Conservation (phyloP, 1,140 invertebrate genomes). For the Mercenaria mercenaria region DNA sequence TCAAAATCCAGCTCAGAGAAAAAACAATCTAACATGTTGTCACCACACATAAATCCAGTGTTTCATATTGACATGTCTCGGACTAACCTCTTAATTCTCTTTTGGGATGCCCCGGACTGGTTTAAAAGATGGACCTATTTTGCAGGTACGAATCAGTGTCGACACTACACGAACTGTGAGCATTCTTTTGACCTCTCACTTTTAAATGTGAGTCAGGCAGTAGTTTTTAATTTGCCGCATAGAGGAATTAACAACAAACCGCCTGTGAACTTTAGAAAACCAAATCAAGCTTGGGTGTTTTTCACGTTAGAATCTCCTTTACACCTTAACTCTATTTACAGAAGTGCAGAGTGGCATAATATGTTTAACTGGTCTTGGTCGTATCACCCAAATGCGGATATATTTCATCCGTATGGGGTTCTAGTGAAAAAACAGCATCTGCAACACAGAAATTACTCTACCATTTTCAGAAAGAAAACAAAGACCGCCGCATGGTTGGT, state of each 20-base stretch:
- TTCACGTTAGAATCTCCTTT: constrained; percentile 36
- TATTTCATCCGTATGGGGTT: constrained; percentile 46
- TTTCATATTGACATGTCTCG: neutral
- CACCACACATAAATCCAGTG: constrained; percentile 17
- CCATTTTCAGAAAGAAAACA: constrained; percentile 66
- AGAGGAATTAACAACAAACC: neutral
- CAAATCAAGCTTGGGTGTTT: constrained; percentile 58
- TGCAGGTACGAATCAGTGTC: neutral
- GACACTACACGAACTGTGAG: constrained; percentile 30
- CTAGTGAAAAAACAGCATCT: neutral
- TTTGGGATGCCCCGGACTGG: constrained; percentile 41
- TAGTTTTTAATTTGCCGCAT: constrained; percentile 8
- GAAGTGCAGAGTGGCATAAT: neutral
- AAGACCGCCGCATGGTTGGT: constrained; percentile 89
- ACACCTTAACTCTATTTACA: neutral
- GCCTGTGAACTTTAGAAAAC: constrained; percentile 6
- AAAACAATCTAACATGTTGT: no score
- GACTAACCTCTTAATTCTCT: neutral
- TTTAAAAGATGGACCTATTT: neutral
- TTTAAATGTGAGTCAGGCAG: neutral
- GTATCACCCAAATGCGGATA: constrained; percentile 34
- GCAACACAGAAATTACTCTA: neutral
- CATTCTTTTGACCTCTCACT: neutral
- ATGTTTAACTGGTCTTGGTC: constrained; percentile 56
- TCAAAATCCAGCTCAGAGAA: no score